phyloP scores from a whole-genome alignment of 2,113 vertebrate genomes.

The Numenius arquata region DNA sequence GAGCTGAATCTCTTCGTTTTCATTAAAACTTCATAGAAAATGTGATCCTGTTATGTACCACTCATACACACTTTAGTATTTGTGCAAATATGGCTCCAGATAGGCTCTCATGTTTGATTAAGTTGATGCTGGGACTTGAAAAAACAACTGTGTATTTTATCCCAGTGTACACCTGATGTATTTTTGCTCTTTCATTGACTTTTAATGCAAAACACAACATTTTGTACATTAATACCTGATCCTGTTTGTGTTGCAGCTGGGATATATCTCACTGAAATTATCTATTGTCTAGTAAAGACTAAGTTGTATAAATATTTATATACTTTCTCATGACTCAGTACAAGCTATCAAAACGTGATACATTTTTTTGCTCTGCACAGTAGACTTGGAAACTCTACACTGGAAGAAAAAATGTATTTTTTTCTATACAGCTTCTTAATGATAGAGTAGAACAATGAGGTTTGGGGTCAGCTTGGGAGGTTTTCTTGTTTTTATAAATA shows the following conservation, averaged over 20 bases:
- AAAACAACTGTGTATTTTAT: background rate
- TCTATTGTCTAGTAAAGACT: background rate
- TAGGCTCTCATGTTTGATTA: background rate
- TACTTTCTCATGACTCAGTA: background rate
- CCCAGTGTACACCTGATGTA: background rate
- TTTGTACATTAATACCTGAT: background rate
- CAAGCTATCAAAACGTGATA: background rate
- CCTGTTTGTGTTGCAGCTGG: background rate
- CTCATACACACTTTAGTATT: background rate
- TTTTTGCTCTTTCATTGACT: background rate
- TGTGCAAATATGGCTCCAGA: background rate
- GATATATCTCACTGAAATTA: background rate
- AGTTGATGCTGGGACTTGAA: background rate
- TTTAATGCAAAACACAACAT: background rate
- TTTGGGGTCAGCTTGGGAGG: background rate
- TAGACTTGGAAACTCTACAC: background rate
- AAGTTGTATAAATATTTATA: background rate
- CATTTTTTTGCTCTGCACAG: background rate
- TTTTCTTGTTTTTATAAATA: background rate
- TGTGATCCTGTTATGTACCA: background rate
- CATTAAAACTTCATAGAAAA: background rate
- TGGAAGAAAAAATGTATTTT: background rate
- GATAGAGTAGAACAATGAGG: background rate
- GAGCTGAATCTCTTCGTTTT: background rate
- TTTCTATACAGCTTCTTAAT: background rate